Evolutionary conservation across 2,113 vertebrate genomes (phyloP).

Genomic region (Stictonetta naevosa): DNA sequence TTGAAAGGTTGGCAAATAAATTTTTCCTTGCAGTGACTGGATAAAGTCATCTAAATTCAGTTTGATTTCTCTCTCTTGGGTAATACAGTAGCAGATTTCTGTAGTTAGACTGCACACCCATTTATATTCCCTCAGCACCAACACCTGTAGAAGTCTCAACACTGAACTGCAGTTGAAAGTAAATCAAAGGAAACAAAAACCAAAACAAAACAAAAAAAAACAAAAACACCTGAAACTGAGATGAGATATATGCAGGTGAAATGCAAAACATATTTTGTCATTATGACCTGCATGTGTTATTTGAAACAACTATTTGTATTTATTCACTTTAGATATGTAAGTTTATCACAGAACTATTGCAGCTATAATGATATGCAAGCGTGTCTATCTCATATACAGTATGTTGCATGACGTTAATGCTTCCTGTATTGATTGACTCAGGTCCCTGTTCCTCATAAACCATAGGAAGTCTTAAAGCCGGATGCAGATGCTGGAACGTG

Average conservation of each 20-base stretch:
- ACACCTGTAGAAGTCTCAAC: neutral
- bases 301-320: constrained; percentile 17
- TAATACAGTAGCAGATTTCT: neutral
- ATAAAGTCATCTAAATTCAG: neutral
- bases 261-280: neutral
- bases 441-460: neutral
- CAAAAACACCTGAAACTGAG: neutral
- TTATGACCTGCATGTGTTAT: constrained; percentile 2
- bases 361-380: neutral
- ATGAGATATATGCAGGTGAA: neutral
- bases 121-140: neutral
- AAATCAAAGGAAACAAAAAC: neutral
- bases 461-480: constrained; percentile 46
- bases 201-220: neutral
- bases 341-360: neutral
- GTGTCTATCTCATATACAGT: neutral
- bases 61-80: neutral
- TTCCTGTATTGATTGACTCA: constrained; percentile 33
- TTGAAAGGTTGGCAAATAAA: neutral
- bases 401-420: neutral
- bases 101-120: neutral
- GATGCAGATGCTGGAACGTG: constrained; percentile 46
- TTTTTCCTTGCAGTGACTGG: neutral
- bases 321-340: constrained; percentile 13
- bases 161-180: neutral